Evolutionary conservation across 2,888 invertebrate genomes (phyloP).

Genomic region (Sepiola atlantica): DNA sequence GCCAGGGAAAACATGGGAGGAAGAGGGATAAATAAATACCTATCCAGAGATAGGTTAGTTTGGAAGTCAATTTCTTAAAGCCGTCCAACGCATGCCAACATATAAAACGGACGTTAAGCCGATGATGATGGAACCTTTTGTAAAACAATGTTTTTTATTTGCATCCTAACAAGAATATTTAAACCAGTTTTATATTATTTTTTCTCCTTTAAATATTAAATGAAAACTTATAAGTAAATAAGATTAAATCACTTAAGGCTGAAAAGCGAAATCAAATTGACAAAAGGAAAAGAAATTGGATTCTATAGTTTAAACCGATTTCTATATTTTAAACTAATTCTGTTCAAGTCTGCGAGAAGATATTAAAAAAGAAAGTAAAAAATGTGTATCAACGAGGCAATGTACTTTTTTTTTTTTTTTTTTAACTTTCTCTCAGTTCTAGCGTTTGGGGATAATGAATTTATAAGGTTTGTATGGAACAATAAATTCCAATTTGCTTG

Average conservation of each 20-base stretch:
- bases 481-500: background rate
- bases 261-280: background rate
- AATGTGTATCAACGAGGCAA: background rate
- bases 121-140: background rate
- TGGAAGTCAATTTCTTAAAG: too few relatives aligned
- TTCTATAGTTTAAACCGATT: background rate
- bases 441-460: background rate
- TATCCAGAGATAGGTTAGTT: too few relatives aligned
- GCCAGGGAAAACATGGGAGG: too few relatives aligned
- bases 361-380: background rate
- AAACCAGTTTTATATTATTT: background rate
- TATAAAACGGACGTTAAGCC: too few relatives aligned
- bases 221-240: background rate
- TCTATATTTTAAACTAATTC: background rate
- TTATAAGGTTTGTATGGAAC: conserved; percentile 16
- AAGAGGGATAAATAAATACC: too few relatives aligned
- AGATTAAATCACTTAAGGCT: background rate
- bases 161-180: background rate
- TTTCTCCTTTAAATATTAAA: background rate
- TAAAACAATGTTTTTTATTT: background rate
- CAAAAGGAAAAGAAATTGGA: background rate
- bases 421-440: background rate
- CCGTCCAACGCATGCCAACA: too few relatives aligned
- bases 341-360: background rate
- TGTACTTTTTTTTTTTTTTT: background rate